phyloP scores from a whole-genome alignment of 2,888 invertebrate genomes.

The Microchrysa polita region DNA sequence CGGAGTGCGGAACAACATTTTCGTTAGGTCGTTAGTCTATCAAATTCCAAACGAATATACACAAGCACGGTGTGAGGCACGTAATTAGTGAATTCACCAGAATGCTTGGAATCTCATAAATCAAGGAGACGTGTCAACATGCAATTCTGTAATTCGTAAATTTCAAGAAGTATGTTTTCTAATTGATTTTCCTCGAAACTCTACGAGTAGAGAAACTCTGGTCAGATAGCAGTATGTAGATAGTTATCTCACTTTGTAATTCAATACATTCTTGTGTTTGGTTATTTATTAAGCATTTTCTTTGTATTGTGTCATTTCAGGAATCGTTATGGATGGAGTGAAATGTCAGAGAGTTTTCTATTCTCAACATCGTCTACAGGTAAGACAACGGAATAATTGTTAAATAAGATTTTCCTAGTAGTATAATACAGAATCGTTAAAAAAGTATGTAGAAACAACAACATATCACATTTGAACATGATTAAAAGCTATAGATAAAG shows the following conservation, averaged over 20 bases:
- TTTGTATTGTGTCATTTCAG: slow-evolving; percentile 54
- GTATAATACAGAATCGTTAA: too few species aligned
- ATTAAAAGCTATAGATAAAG: too few species aligned
- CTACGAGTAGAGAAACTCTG: too few species aligned
- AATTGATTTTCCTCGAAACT: slow-evolving; percentile 25
- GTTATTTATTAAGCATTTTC: neutral
- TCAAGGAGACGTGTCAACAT: slow-evolving; percentile 44
- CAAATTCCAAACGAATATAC: neutral
- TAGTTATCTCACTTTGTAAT: slow-evolving; percentile 14
- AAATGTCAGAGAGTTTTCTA: slow-evolving; percentile 70
- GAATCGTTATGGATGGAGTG: slow-evolving; percentile 76
- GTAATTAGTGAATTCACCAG: slow-evolving; percentile 45
- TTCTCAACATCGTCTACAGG: slow-evolving; percentile 73
- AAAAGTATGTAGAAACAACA: too few species aligned
- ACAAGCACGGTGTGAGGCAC: neutral
- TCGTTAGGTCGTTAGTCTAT: slow-evolving; percentile 33
- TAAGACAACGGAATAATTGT: too few species aligned
- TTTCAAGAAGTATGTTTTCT: slow-evolving; percentile 27
- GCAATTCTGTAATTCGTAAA: slow-evolving; percentile 42
- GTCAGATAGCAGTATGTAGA: too few species aligned
- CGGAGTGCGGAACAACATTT: neutral
- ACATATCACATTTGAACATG: too few species aligned
- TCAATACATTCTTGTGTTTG: neutral
- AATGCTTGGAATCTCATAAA: slow-evolving; percentile 39
- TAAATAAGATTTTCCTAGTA: too few species aligned